These are phyloP conservation scores for Misgurnus anguillicaudatus DNA, from an alignment of 2,113 vertebrate species.

Conservation along the genomic window DNA sequence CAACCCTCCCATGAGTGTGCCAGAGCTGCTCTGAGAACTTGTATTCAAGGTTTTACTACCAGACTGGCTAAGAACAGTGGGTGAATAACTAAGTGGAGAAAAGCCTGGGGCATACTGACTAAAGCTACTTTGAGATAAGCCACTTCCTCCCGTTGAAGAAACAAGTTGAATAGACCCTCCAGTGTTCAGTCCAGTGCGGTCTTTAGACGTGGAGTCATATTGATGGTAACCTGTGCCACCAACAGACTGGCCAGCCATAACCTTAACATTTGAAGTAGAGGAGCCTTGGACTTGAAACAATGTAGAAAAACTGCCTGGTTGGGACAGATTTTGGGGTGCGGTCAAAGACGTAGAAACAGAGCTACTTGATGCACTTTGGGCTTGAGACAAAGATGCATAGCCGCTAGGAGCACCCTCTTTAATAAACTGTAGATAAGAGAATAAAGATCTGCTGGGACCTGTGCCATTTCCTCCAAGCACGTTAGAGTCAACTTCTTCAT, in stretches of 20 bases:
- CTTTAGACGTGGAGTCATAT: neutral
- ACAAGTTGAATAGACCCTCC: too few relatives aligned
- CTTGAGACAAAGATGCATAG: neutral
- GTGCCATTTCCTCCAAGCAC: neutral
- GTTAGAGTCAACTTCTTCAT: constrained; percentile 11
- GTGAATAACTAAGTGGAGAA: too few relatives aligned
- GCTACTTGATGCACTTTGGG: neutral
- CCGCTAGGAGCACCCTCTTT: neutral
- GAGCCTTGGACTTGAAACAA: neutral
- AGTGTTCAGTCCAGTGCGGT: neutral
- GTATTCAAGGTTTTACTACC: too few relatives aligned
- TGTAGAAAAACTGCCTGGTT: neutral
- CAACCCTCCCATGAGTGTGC: too few relatives aligned
- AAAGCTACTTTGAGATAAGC: too few relatives aligned
- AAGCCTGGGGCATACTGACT: too few relatives aligned
- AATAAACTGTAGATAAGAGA: neutral
- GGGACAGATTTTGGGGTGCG: too few relatives aligned
- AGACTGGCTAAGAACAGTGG: too few relatives aligned
- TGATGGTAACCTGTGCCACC: neutral
- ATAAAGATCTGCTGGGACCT: neutral
- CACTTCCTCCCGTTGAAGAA: too few relatives aligned
- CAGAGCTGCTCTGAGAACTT: too few relatives aligned
- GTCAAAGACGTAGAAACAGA: neutral
- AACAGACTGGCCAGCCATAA: neutral
- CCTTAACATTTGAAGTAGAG: neutral